Percentiles rank a stretch among this genome's conserved stretches.
These are phyloP conservation scores for Semotilus atromaculatus DNA, from an alignment of 2,797 vertebrate species.

Conservation along the genomic window DNA sequence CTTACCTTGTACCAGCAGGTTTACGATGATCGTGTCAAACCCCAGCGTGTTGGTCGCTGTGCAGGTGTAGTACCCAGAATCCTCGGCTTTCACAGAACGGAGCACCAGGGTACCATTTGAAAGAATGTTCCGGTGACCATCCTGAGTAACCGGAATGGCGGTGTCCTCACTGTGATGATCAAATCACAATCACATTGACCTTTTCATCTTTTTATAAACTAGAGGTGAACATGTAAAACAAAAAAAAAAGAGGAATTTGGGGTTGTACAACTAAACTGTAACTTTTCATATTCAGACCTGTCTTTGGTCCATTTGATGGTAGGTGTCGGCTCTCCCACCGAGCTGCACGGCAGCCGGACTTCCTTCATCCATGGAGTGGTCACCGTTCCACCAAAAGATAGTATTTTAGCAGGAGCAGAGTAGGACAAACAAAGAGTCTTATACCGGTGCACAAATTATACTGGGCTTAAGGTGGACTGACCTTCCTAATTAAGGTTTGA, in stretches of 20 bases:
- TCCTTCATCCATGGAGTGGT: slow-evolving; percentile 99
- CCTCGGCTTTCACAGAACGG: slow-evolving; percentile 94
- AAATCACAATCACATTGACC: background rate
- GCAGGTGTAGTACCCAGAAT: slow-evolving; percentile 98
- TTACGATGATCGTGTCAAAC: slow-evolving; percentile 97
- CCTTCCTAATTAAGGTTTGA: background rate
- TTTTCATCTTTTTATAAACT: background rate
- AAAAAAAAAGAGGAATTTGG: background rate
- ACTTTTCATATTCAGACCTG: slow-evolving; percentile 78
- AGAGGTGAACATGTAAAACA: background rate
- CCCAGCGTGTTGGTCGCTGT: slow-evolving; percentile 97
- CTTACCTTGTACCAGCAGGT: slow-evolving; percentile 95
- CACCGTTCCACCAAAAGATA: slow-evolving; percentile 95
- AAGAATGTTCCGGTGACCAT: slow-evolving; percentile 92
- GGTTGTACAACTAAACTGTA: background rate
- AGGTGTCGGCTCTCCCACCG: slow-evolving; percentile 92
- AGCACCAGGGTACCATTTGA: slow-evolving; percentile 92
- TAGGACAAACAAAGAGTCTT: slow-evolving; percentile 11
- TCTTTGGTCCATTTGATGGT: slow-evolving; percentile 99
- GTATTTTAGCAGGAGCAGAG: slow-evolving; percentile 94
- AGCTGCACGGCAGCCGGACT: slow-evolving; percentile 91
- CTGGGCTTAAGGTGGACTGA: background rate
- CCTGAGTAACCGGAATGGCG: slow-evolving; percentile 88
- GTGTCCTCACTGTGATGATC: slow-evolving; percentile 87
- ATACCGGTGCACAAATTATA: background rate